Base-by-base conservation (phyloP, 2,888 invertebrate genomes). In the Eudemis profundana region DNA sequence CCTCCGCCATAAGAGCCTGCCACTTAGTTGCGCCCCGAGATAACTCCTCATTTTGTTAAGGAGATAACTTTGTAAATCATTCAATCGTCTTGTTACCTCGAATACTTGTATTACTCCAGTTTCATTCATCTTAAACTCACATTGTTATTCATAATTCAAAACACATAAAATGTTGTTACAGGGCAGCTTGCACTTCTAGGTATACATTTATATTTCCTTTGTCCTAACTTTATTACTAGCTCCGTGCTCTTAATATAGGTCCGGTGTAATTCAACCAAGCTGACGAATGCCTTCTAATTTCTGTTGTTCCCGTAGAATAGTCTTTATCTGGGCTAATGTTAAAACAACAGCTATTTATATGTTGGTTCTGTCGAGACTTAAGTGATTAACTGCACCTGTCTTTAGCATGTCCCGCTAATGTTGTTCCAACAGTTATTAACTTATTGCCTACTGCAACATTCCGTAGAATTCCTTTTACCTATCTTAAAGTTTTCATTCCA, bases 321-420 rank as follows among this genome's bases (percentile, higher is more conserved):
- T 21, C 7, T 10, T 19, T 33, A 44, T 27, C 21, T 53, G 38
- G 61, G 46, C 27, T 54, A 62, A 62, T 62, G 53, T n/a, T 61
- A 53, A 62, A 54, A 46, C 61, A 62, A 62, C 61, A 21, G 61
- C 46, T 44, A 61, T 27, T 54, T 53, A 63, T 63, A 42, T 57
- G 42, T 63, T 50, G 49, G 33, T 33, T 51, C 44, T 21, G 49
- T 40, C 40, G 12, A 27, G 53, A 29, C 12, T 38, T 17, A 51
- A 59, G 38, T 50, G 59, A 59, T 51, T 59, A 47, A 57, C 63
- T 14, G 56, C 63, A 49, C 49, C 47, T 63, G 42, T 21, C 17
- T 5, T 0, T 19, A n/a, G 51, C 53, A 21, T 14, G 36, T 61
- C 14, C 23, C 23, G 42, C 27, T 44, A 44, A 51, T 61, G 27